Evolutionary conservation across 2,113 vertebrate genomes (phyloP), one percentile per base, ranked within the genome.

Genomic region (Caranx melampygus): DNA sequence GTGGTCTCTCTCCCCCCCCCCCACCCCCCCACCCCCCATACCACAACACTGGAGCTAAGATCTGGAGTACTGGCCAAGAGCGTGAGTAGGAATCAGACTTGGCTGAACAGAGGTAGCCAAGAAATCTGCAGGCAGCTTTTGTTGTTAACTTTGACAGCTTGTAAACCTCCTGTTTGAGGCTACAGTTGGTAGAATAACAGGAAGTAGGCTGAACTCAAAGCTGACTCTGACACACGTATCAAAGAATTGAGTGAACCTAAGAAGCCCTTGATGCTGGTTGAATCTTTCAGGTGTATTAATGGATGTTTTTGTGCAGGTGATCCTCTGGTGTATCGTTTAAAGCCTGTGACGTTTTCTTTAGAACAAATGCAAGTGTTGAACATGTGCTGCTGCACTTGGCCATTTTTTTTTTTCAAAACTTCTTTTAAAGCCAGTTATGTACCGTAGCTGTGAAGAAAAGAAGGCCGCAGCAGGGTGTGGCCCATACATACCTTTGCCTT

Each of bases 401-500:
- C 86, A 82, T 91, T 77, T 42, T 42, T 42, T 42, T 85, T 72
- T 77, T 47, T 74, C 77, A 47, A 79, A 47, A 16, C 74, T 72
- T 59, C 44, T 6, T 80, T 89, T 87, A 67, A 85, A 89, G 82
- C 37, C 78, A 62, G 49, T 72, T 61, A 20, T 84, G 68, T 73
- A 65, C 62, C 64, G 49, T 14, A 68, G 90, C 70, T 87, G 79
- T 64, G 70, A 72, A 58, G 35, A 69, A 66, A 72, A 68, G 74
- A 35, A 51, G 51, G 35, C 73, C 64, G 63, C 70, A 64, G 79
- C 78, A 85, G 91, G 93, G 93, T 82, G 93, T 92, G 92, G 91
- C 75, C 83, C 82, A 82, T 84, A 78, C 91, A 87, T 91, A 92
- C 90, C 91, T 91, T 92, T 91, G 85, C 82, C 88, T 91, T 93